Conservation (phyloP, 2,113 vertebrate genomes). For the Pelecanus crispus region DNA sequence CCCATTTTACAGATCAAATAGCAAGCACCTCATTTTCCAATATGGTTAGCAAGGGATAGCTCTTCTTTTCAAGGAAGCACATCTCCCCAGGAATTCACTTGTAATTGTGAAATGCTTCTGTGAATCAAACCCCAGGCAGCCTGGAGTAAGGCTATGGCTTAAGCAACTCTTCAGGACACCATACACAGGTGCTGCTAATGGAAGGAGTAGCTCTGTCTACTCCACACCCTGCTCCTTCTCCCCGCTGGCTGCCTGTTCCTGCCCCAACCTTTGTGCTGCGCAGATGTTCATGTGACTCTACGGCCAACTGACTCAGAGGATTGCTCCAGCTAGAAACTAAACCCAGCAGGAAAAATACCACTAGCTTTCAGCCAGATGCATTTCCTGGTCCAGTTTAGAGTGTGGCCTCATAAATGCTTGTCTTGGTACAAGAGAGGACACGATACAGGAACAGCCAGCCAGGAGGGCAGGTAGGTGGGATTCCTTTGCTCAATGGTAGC, state of each 20-base stretch:
- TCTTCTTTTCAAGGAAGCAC: neutral
- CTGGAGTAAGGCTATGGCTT: neutral
- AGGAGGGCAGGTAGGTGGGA: neutral
- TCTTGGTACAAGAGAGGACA: neutral
- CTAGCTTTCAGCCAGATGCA: neutral
- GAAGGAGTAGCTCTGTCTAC: neutral
- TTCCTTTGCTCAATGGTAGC: neutral
- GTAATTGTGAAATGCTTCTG: neutral
- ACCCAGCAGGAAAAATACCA: neutral
- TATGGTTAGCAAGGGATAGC: neutral
- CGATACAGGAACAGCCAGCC: neutral
- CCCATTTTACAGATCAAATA: neutral
- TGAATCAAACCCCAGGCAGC: neutral
- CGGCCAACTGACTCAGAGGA: neutral
- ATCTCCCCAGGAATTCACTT: neutral
- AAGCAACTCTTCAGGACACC: neutral
- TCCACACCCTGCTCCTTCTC: neutral
- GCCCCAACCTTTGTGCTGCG: neutral
- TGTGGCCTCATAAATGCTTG: neutral
- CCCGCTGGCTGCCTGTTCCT: neutral
- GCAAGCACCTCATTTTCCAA: neutral
- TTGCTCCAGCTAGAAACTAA: neutral
- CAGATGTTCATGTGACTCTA: neutral
- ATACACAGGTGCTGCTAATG: neutral
- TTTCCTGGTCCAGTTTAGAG: neutral